Evolutionary conservation across 2,888 invertebrate genomes (phyloP).

Genomic region (Arge pagana): DNA sequence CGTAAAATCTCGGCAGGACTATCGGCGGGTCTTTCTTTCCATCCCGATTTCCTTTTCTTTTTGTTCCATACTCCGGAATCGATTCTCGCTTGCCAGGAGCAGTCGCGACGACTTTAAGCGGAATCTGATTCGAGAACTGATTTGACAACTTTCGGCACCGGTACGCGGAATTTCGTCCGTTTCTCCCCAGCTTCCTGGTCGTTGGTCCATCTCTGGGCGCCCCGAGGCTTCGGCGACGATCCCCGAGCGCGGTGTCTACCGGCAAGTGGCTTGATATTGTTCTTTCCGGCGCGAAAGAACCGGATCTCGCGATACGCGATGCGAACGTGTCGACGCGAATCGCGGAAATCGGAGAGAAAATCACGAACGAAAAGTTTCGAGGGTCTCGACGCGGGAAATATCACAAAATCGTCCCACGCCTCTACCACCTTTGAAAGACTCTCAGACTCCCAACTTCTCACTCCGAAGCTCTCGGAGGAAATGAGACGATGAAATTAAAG

Average conservation of each 20-base stretch:
- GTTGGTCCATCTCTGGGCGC: background rate
- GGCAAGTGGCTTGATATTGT: conserved; percentile 8
- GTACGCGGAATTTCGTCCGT: background rate
- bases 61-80: background rate
- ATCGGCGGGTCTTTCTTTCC: conserved; percentile 7
- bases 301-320: background rate
- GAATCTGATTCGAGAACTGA: too few relatives aligned
- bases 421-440: too few relatives aligned
- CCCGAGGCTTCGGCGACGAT: background rate
- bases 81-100: background rate
- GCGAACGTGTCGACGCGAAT: too few relatives aligned
- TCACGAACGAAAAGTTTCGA: too few relatives aligned
- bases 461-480: conserved; percentile 13
- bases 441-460: too few relatives aligned
- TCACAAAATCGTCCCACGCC: too few relatives aligned
- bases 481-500: conserved; percentile 24
- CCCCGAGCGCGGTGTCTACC: background rate
- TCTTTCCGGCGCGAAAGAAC: conserved; percentile 13
- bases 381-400: too few relatives aligned
- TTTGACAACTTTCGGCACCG: too few relatives aligned
- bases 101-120: too few relatives aligned
- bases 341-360: too few relatives aligned
- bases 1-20: conserved; percentile 18
- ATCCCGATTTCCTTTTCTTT: background rate
- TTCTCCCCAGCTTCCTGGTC: background rate